These are phyloP conservation scores for Calliphora vomitoria DNA, from an alignment of 2,888 invertebrate genomes.

Conservation along the genomic window DNA sequence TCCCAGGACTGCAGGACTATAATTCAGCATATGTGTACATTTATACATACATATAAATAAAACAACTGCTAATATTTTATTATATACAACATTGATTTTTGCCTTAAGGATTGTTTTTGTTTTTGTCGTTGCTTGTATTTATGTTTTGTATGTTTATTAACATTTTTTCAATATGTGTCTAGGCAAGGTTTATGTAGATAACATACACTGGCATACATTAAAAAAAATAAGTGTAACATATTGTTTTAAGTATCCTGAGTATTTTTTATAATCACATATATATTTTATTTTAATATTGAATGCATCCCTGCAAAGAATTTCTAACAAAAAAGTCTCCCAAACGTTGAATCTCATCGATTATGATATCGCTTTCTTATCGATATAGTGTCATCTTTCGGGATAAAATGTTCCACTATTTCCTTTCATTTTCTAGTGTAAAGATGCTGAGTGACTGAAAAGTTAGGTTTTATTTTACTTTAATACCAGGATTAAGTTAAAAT, in stretches of 20 bases:
- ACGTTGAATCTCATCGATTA: no score
- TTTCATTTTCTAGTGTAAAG: no score
- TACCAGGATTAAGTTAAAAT: no score
- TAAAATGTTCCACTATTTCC: no score
- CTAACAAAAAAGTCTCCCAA: no score
- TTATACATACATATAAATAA: slow-evolving; percentile 4
- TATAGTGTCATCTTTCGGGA: no score
- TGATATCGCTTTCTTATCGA: no score
- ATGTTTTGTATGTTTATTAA: slow-evolving; percentile 5
- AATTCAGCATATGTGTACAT: no score
- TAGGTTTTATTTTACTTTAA: no score
- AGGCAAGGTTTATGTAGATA: slow-evolving; percentile 17
- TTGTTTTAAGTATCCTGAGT: slow-evolving; percentile 33
- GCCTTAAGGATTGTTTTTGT: slow-evolving; percentile 38
- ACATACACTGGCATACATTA: not conserved
- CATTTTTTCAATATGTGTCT: slow-evolving; percentile 6
- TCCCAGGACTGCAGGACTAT: no score
- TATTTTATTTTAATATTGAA: slow-evolving; percentile 11
- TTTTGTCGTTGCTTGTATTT: slow-evolving; percentile 6
- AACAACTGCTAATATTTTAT: slow-evolving; percentile 60
- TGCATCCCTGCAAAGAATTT: no score
- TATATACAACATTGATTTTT: slow-evolving; percentile 52
- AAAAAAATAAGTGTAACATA: slow-evolving; percentile 37
- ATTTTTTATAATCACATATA: not conserved
- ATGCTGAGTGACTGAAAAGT: no score